Conservation (phyloP, 2,888 invertebrate genomes). For the Ypsolopha sequella region DNA sequence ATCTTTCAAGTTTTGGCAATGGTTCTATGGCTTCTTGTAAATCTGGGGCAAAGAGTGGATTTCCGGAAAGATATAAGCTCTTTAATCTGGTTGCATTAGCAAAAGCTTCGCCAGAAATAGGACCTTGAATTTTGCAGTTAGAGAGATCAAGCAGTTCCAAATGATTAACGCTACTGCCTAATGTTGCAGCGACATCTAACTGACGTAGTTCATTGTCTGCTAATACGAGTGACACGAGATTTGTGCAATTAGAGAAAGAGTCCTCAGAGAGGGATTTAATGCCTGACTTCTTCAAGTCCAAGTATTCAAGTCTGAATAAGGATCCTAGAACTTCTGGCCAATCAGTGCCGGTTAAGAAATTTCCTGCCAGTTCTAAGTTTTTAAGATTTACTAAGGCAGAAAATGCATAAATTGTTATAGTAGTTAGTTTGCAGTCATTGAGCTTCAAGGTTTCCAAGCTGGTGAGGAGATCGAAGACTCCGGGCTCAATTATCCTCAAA, state of each 20-base stretch:
- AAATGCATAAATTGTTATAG: conserved; percentile 70
- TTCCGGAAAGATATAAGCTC: conserved; percentile 75
- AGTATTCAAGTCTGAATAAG: conserved; percentile 71
- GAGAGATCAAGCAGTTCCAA: conserved; percentile 77
- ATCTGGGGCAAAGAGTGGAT: conserved; percentile 77
- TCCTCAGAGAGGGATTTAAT: conserved; percentile 73
- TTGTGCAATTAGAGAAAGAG: conserved; percentile 74
- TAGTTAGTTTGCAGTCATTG: conserved; percentile 73
- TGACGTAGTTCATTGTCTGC: conserved; percentile 76
- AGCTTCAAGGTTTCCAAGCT: conserved; percentile 75
- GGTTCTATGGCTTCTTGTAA: conserved; percentile 75
- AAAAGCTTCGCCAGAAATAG: conserved; percentile 77
- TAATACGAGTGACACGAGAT: conserved; percentile 73
- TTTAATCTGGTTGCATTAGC: conserved; percentile 75
- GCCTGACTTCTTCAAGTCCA: conserved; percentile 73
- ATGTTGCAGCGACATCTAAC: conserved; percentile 73
- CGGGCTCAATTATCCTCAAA: conserved; percentile 65
- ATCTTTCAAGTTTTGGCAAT: conserved; percentile 73
- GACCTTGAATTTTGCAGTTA: conserved; percentile 75
- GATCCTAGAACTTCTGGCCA: conserved; percentile 75
- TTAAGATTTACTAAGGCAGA: conserved; percentile 71
- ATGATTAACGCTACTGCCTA: conserved; percentile 74
- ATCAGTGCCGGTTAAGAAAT: conserved; percentile 65
- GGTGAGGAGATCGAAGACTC: conserved; percentile 73
- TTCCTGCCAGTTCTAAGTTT: conserved; percentile 73